Evolutionary conservation across 2,888 invertebrate genomes (phyloP).

Genomic region (Heteromyza rotundicornis): DNA sequence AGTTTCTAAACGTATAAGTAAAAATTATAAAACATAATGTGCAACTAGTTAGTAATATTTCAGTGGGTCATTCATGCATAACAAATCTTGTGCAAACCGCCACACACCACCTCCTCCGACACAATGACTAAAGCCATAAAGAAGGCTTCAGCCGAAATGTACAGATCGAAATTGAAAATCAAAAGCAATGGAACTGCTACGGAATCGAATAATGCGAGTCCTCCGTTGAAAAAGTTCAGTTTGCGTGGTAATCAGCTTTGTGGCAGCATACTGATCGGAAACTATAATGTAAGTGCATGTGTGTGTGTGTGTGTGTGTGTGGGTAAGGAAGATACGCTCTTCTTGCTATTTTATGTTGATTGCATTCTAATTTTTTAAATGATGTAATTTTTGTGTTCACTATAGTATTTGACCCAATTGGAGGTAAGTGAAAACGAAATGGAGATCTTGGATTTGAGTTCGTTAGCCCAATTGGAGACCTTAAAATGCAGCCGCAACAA

Average conservation of each 20-base stretch:
- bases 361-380: slow-evolving; percentile 12
- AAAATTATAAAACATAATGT: too few relatives aligned
- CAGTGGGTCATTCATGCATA: slow-evolving; percentile 42
- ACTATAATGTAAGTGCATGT: slow-evolving; percentile 81
- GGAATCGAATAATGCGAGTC: slow-evolving; percentile 34
- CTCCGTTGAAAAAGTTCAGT: slow-evolving; percentile 75
- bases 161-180: slow-evolving; percentile 52
- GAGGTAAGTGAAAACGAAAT: slow-evolving; percentile 86
- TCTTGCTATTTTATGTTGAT: background rate
- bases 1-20: too few relatives aligned
- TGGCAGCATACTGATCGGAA: slow-evolving; percentile 83
- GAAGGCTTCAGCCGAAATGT: slow-evolving; percentile 41
- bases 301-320: too few relatives aligned
- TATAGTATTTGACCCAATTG: slow-evolving; percentile 78
- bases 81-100: slow-evolving; percentile 36
- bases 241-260: slow-evolving; percentile 78
- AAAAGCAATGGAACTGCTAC: slow-evolving; percentile 36
- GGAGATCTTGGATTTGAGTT: slow-evolving; percentile 80
- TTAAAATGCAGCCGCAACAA: slow-evolving; percentile 80
- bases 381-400: slow-evolving; percentile 23
- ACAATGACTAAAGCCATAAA: slow-evolving; percentile 50
- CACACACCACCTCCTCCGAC: slow-evolving; percentile 15
- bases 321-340: too few relatives aligned
- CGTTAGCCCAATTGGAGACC: slow-evolving; percentile 77
- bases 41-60: too few relatives aligned